A percentile compares a stretch with the other conserved stretches of the same genome.
Evolutionary conservation across 2,797 vertebrate genomes (phyloP).

Genomic region (Lophura swinhoii): DNA sequence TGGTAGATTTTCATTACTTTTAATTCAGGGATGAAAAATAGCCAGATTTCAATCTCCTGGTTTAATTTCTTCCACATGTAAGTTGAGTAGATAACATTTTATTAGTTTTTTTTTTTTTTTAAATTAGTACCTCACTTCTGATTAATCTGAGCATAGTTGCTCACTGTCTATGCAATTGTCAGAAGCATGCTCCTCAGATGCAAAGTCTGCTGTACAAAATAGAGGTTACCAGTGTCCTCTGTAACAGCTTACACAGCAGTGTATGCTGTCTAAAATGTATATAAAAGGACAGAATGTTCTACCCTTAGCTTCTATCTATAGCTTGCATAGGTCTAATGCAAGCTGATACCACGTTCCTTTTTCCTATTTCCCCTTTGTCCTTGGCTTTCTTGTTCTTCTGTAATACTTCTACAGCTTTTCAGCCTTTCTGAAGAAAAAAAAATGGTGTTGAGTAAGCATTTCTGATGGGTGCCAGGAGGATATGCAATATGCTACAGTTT

Average conservation of each 20-base stretch:
- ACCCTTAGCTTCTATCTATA: background rate
- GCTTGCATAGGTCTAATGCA: background rate
- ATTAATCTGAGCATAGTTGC: background rate
- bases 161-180: background rate
- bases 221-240: background rate
- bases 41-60: background rate
- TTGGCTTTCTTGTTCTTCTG: conserved; percentile 13
- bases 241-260: background rate
- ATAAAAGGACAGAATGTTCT: background rate
- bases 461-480: background rate
- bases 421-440: background rate
- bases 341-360: conserved; percentile 16
- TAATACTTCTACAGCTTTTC: conserved; percentile 18
- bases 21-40: background rate
- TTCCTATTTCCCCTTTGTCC: conserved; percentile 8
- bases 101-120: background rate
- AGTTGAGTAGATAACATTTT: background rate
- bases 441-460: background rate
- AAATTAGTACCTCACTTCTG: background rate
- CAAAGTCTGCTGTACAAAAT: background rate
- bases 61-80: background rate
- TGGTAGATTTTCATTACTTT: background rate
- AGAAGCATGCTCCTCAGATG: background rate
- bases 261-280: background rate
- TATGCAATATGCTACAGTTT: background rate